A percentile compares a stretch with the other conserved stretches of the same genome.
phyloP scores from a whole-genome alignment of 2,113 vertebrate species.

The Odocoileus hemionus region DNA sequence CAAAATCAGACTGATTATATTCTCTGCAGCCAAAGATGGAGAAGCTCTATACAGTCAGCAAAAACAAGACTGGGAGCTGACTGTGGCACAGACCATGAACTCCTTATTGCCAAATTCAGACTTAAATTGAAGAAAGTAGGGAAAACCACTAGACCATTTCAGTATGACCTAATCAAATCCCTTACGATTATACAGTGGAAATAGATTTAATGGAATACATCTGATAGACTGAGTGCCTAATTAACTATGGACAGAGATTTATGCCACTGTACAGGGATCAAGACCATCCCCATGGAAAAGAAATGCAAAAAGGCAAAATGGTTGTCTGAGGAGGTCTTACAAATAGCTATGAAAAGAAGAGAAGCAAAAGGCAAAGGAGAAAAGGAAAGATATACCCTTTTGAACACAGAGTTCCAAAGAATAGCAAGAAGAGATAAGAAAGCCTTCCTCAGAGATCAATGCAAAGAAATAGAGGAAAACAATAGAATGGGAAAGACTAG shows the following conservation, averaged over 20 bases:
- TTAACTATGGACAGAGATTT: not conserved
- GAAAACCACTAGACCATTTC: no score
- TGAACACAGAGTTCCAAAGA: not conserved
- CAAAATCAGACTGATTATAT: no score
- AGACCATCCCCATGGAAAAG: not conserved
- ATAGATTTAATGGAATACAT: not conserved
- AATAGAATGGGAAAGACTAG: not conserved
- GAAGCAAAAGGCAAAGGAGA: not conserved
- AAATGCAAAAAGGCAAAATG: not conserved
- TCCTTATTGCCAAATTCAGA: no score
- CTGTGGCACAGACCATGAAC: no score
- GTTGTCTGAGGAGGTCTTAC: not conserved
- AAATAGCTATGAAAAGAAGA: not conserved
- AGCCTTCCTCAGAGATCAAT: not conserved
- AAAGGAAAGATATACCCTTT: not conserved
- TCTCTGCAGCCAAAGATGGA: no score
- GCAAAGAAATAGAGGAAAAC: not conserved
- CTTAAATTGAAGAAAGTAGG: no score
- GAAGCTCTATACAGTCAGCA: no score
- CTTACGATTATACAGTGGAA: not conserved
- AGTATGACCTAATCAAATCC: not conserved
- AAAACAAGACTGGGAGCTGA: no score
- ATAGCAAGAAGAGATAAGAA: not conserved
- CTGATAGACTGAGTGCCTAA: not conserved
- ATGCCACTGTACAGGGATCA: not conserved